Evolutionary conservation across 2,888 invertebrate genomes (phyloP), one percentile per base, ranked within the genome.

Genomic region (Sinodicranocentrus sp.): DNA sequence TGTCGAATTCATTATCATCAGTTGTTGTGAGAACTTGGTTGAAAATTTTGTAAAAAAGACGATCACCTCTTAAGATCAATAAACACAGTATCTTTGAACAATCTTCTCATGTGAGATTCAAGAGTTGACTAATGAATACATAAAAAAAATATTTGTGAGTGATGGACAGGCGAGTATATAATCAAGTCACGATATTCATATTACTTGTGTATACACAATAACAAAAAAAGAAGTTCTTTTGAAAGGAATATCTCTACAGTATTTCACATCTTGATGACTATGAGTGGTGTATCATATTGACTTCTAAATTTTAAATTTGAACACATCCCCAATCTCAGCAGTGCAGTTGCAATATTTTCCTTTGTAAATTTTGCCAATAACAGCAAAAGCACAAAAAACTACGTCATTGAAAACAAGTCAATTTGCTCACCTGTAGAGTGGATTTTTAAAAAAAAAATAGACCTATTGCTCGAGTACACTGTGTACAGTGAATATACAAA

Each of bases 161-260:
- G 71, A 79, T 23, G 52, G 79, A 79, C 79, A 79, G 61, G 33
- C 63, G 52, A 48, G 52, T 68, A 28, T 72, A 79, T 63, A 72
- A 79, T 79, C 79, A 72, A 79, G 79, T 79, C 79, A 79, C 79
- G 79, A 72, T n/a, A 61, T 71, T 33, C 2, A 21, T 10, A 57
- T 57, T 23, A 33, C 33, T 33, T 6, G 10, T 33, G 33, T 33
- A 33, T 33, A 33, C 33, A 33, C 5, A 33, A 33, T 33, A n/a
- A n/a, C n/a, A n/a, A n/a, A n/a, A n/a, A n/a, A n/a, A n/a, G n/a
- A n/a, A n/a, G n/a, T 33, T 6, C 33, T 33, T 33, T 33, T 33
- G 5, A 33, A 33, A 10, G n/a, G n/a, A n/a, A n/a, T n/a, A n/a
- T n/a, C n/a, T 17, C 5, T 52, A n/a, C 5, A 52, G 8, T 15